These are phyloP conservation scores for Agrilus cyanescens DNA, from an alignment of 2,888 invertebrate genomes.

Conservation along the genomic window DNA sequence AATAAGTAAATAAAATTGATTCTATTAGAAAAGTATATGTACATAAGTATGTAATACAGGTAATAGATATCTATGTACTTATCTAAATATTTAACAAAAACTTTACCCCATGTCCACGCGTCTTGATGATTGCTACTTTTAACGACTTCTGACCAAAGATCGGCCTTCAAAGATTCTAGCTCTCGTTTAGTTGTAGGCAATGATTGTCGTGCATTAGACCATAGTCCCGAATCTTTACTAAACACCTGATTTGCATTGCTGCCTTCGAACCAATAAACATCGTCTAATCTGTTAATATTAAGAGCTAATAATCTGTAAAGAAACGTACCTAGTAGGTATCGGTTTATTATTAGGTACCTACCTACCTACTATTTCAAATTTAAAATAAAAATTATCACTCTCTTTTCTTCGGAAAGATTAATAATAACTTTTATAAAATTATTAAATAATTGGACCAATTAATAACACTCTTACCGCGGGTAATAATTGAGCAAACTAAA, in stretches of 20 bases:
- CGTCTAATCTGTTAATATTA: conserved; percentile 76
- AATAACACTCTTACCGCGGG: conserved; percentile 41
- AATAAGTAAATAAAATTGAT: conserved; percentile 2
- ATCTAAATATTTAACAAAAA: background rate
- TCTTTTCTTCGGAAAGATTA: background rate
- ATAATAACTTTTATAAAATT: background rate
- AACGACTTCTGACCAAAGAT: conserved; percentile 77
- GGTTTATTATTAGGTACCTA: no score
- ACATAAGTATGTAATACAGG: no score
- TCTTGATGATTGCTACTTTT: conserved; percentile 78
- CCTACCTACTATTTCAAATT: no score
- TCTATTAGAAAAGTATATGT: no score
- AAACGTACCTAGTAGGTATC: conserved; percentile 7
- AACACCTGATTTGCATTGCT: conserved; percentile 63
- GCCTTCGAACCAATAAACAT: conserved; percentile 85
- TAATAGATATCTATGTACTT: no score
- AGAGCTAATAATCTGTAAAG: conserved; percentile 54
- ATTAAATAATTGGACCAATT: background rate
- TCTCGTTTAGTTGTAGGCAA: conserved; percentile 72
- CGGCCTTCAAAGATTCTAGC: conserved; percentile 64
- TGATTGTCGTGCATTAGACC: conserved; percentile 71
- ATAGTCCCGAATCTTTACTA: conserved; percentile 61
- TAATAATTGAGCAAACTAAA: conserved; percentile 62
- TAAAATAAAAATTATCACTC: background rate
- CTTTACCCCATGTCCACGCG: conserved; percentile 77